Base-by-base conservation (phyloP, 2,888 invertebrate species). In the Geophilus truncorum region DNA sequence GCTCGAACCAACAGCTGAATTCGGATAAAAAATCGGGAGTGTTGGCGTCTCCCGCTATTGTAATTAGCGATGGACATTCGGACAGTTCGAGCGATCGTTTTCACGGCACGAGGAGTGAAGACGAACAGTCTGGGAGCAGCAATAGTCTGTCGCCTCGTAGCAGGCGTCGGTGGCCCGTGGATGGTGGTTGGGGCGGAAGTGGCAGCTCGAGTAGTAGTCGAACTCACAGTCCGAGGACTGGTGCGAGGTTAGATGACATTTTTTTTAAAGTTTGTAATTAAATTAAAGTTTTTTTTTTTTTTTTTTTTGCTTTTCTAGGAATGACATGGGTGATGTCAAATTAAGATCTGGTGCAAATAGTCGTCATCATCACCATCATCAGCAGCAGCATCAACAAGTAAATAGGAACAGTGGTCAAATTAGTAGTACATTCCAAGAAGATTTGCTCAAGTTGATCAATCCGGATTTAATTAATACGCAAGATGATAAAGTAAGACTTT, bases 381-480 rank as follows among this genome's bases (percentile, higher is more conserved):
- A 51, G 21, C 40, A n/a, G n/a, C n/a, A 34, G 34, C 30, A 30
- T 34, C 76, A 36, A 32, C 77, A 77, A 36, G 18, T 36, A 36
- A 77, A 77, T 34, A 32, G 62, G 21, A 79, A 79, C 25, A 79
- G 57, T 51, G 79, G 81, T 40, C 34, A 75, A 32, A 82, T 83
- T 21, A 84, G 82, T 51, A 82, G 90, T 83, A 92, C 92, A 25
- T 88, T 93, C 32, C 92, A 95, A 88, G 95, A 96, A 86, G 96
- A 96, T 86, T 88, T 94, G 25, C 92, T 95, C 90, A 92, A 94
- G 77, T 89, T 96, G 30, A 96, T 96, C 85, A 93, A 94, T 87
- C 94, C 94, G 0, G 94, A 94, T 85, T 90, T 89, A 84, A 82
- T 83, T 10, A 81, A 81, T 25, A 70, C 75, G 2, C 81, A 82